Evolutionary conservation across 2,888 invertebrate species (phyloP), one percentile per base, ranked within the genome.

Genomic region (Andrena marginata): DNA sequence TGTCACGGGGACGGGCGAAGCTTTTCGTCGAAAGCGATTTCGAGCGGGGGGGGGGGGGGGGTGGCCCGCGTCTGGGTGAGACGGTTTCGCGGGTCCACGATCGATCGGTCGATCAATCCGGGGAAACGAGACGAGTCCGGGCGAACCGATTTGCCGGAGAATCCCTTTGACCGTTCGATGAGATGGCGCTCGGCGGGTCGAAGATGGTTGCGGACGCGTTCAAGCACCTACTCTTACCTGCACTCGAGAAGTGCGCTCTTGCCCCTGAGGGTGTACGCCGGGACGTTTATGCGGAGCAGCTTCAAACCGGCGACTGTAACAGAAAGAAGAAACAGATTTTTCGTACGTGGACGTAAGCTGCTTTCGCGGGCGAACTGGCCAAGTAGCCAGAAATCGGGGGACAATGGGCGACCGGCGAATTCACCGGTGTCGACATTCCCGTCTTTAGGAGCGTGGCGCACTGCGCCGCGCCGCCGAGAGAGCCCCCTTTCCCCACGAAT

Each of bases 181-280:
- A 68, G 59, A 65, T 48, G 35, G 29, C 20, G 2, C n/a, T 31
- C 5, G 42, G 42, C 42, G 42, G 65, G 10, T 60, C 59, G 65
- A 33, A 48, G 73, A 59, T 59, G 56, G 20, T 20, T 20, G 49
- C 65, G 2, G 2, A 20, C 73, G 23, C 62, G 63, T 67, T 42
- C 64, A 68, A 80, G 86, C 71, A 81, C 42, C 42, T 4, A 16
- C 89, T 83, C 93, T 93, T 89, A 94, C 94, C 94, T 93, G 93
- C 95, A 95, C 86, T 94, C 92, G 72, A 95, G 93, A 72, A 92
- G 90, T 48, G 94, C 94, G 82, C 89, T 93, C 82, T 94, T 93
- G 82, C 94, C 95, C 82, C 91, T 92, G 65, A 93, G 84, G 85
- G 93, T 93, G 90, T 94, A 94, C 82, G 94, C 89, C 70, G 95